Percentiles rank a stretch among this genome's conserved stretches.
Evolutionary conservation across 2,888 invertebrate species (phyloP).

Genomic region (Eumerus sabulonum): DNA sequence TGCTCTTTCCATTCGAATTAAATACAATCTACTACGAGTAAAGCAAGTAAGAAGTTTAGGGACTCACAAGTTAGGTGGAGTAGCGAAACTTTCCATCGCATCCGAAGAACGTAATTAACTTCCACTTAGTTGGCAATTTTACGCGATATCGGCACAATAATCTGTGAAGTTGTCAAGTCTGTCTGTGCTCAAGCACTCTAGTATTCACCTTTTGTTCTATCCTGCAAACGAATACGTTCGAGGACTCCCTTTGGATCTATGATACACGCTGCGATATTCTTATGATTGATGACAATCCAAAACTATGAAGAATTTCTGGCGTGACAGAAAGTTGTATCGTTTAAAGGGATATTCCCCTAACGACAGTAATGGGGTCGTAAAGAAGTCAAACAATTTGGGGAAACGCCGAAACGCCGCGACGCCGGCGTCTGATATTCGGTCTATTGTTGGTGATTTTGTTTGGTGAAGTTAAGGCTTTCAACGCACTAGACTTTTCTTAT

Average conservation of each 20-base stretch:
- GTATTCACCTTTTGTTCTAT: background rate
- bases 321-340: slow-evolving; percentile 36
- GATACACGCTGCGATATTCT: background rate
- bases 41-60: background rate
- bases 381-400: background rate
- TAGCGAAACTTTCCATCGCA: slow-evolving; percentile 23
- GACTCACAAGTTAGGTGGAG: background rate
- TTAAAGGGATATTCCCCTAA: slow-evolving; percentile 26
- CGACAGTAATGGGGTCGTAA: slow-evolving; percentile 28
- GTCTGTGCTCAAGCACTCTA: background rate
- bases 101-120: slow-evolving; percentile 51
- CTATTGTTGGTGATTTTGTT: no score
- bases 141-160: slow-evolving; percentile 34
- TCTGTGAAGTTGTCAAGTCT: slow-evolving; percentile 31
- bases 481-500: no score
- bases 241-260: background rate
- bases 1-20: background rate
- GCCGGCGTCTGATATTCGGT: no score
- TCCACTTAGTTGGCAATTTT: slow-evolving; percentile 36
- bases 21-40: slow-evolving; percentile 19
- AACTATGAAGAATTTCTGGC: slow-evolving; percentile 31
- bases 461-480: no score
- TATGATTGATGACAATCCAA: slow-evolving; percentile 22
- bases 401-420: no score
- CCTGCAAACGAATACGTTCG: background rate